Base-by-base conservation (phyloP, 2,888 invertebrate genomes). In the Drosophila atripex region DNA sequence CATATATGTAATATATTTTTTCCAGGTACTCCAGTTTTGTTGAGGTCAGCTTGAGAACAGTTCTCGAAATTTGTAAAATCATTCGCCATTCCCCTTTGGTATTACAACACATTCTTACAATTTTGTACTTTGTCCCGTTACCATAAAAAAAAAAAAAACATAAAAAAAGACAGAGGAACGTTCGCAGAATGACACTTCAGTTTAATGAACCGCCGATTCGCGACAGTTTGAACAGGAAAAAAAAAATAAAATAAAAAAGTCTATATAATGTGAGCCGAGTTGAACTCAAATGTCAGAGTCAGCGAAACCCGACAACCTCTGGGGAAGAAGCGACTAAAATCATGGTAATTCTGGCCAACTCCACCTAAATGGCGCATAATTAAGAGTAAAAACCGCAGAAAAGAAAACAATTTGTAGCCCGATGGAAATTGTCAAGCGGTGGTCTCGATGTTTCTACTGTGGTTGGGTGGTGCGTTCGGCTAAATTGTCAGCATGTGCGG, bases 171-270 rank as follows among this genome's bases (percentile, higher is more conserved):
- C 35, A 35, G 47, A 46, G 64, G 56, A 52, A 51, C 68, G 59
- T 78, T 82, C 79, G 54, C 86, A 70, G 65, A 82, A 78, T 69
- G 79, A 78, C 74, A 85, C 86, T 86, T 77, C 86, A 83, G 80
- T 82, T 82, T 82, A 87, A 86, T 79, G 80, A 82, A 87, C 88
- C 70, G 55, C 43, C 52, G 45, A 57, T 71, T 63, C 63, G 73
- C 82, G 64, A 75, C 80, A 57, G 56, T 52, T 60, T 68, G 58
- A 61, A 11, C 60, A 18, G 39, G 38, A 61, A 50, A 7, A 16
- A 12, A 21, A 12, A 51, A 9, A 35, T 25, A 25, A 43, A 16
- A 25, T 18, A 12, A 11, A 25, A 23, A 4, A 4, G 21, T 23
- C 4, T 16, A 18, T 32, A 52, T 23, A 50, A 23, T 46, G 41